Percentiles rank a stretch among this genome's conserved stretches.
These are phyloP conservation scores for Chymomyza amoena DNA, from an alignment of 2,888 invertebrate species.

Conservation along the genomic window DNA sequence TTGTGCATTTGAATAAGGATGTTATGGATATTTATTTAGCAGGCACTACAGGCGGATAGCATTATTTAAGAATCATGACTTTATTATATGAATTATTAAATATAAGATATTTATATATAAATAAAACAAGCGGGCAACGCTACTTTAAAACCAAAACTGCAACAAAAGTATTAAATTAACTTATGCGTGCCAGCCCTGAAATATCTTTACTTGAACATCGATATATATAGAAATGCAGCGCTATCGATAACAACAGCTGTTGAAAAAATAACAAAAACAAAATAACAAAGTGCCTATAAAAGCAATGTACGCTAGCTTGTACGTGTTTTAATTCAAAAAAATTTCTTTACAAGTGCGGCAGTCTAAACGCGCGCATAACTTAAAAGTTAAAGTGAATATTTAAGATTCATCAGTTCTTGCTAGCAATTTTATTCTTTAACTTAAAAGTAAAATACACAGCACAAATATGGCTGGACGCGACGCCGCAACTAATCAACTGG, in stretches of 20 bases:
- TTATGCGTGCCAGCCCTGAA: neutral
- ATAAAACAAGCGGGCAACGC: neutral
- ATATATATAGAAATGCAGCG: neutral
- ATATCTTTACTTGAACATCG: neutral
- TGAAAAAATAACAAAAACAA: neutral
- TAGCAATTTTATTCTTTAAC: slow-evolving; percentile 15
- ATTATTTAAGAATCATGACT: neutral
- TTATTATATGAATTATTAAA: neutral
- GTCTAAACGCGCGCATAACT: neutral
- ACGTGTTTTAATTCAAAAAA: slow-evolving; percentile 54
- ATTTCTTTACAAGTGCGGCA: slow-evolving; percentile 16
- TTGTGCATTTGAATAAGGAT: slow-evolving; percentile 11
- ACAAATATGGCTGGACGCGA: slow-evolving; percentile 79
- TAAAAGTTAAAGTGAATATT: slow-evolving; percentile 27
- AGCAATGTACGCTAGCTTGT: slow-evolving; percentile 41
- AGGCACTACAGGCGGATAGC: slow-evolving; percentile 31
- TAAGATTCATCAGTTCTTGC: slow-evolving; percentile 45
- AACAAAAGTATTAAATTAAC: neutral
- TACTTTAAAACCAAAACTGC: neutral
- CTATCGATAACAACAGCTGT: neutral
- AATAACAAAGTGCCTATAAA: slow-evolving; percentile 43
- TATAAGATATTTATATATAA: neutral
- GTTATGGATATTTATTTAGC: slow-evolving; percentile 30
- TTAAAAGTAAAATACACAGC: slow-evolving; percentile 18
- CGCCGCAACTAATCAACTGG: slow-evolving; percentile 83